phyloP scores from a whole-genome alignment of 2,797 vertebrate genomes.

The Vipera latastei region DNA sequence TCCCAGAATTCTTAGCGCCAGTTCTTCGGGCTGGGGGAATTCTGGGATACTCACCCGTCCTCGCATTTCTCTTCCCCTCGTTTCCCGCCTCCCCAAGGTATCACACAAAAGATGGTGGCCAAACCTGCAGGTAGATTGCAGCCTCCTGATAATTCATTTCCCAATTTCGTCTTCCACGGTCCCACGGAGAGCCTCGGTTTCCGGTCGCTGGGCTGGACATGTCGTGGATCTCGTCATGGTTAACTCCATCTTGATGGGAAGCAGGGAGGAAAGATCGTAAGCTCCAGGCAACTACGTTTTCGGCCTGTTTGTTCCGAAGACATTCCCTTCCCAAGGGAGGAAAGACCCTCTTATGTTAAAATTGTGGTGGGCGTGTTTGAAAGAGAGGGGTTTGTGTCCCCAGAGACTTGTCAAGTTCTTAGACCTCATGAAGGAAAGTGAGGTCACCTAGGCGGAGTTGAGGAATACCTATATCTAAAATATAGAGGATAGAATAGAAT shows the following conservation, averaged over 20 bases:
- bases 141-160: constrained; percentile 98
- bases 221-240: constrained; percentile 74
- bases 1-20: background rate
- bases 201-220: constrained; percentile 74
- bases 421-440: background rate
- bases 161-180: constrained; percentile 83
- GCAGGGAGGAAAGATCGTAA: background rate
- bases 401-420: too few relatives aligned
- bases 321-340: background rate
- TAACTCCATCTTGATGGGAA: constrained; percentile 79
- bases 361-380: background rate
- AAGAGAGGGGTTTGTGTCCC: too few relatives aligned
- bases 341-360: background rate
- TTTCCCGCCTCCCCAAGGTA: background rate
- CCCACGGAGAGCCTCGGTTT: constrained; percentile 71
- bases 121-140: constrained; percentile 96
- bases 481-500: too few relatives aligned
- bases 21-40: background rate
- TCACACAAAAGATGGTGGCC: constrained; percentile 15
- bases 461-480: too few relatives aligned
- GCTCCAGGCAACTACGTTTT: background rate
- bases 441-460: background rate
- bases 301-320: background rate
- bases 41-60: background rate
- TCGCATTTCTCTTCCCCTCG: background rate